Conservation (phyloP, 2,797 vertebrate species). For the Anabas testudineus region DNA sequence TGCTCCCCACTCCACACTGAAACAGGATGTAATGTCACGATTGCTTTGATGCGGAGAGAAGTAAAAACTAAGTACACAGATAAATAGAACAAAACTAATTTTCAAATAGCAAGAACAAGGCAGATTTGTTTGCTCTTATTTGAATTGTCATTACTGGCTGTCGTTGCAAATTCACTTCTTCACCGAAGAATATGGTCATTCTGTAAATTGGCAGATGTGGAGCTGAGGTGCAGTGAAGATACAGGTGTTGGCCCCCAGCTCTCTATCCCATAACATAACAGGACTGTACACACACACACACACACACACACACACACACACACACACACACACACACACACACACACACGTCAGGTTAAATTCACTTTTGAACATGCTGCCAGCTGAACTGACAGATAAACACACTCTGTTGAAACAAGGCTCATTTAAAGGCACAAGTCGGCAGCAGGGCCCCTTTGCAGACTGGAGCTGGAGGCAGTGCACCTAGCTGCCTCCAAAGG, state of each 20-base stretch:
- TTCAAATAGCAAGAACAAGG: not conserved
- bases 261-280: not conserved
- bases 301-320: too few species aligned
- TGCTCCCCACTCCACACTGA: too few species aligned
- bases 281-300: not conserved
- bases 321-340: too few species aligned
- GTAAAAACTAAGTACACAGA: too few species aligned
- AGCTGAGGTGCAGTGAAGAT: not conserved
- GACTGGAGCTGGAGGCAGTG: slow-evolving; percentile 46
- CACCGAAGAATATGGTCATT: not conserved
- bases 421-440: slow-evolving; percentile 19
- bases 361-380: not conserved
- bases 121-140: not conserved
- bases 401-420: not conserved
- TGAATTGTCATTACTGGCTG: not conserved
- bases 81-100: not conserved
- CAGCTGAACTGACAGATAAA: slow-evolving; percentile 13
- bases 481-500: slow-evolving; percentile 65
- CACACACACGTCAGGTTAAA: not conserved
- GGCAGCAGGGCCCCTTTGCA: slow-evolving; percentile 18
- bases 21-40: too few species aligned
- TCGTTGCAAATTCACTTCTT: not conserved
- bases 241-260: not conserved
- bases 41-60: too few species aligned
- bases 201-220: not conserved